A percentile compares a stretch with the other conserved stretches of the same genome.
phyloP scores from a whole-genome alignment of 2,888 invertebrate genomes.

The Drosophila buzzatii region DNA sequence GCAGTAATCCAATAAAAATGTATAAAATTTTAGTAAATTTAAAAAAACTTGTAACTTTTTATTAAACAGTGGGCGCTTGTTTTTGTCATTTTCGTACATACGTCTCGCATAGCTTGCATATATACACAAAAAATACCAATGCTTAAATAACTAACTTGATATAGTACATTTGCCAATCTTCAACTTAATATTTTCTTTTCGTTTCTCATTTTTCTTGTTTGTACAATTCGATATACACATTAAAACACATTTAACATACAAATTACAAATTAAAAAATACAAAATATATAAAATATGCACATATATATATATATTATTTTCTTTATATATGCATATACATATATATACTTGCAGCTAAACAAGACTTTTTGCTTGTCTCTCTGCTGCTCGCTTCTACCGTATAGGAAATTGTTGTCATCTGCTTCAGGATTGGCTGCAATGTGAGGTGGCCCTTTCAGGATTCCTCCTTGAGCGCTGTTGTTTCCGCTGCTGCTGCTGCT shows the following conservation, averaged over 20 bases:
- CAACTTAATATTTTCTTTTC: conserved; percentile 9
- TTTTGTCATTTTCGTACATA: conserved; percentile 30
- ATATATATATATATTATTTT: conserved; percentile 62
- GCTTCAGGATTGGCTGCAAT: conserved; percentile 9
- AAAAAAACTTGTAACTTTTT: conserved; percentile 77
- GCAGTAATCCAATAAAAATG: background rate
- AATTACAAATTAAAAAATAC: conserved; percentile 49
- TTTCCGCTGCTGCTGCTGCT: conserved; percentile 14
- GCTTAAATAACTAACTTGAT: conserved; percentile 63
- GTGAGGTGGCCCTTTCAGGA: conserved; percentile 27
- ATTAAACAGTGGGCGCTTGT: conserved; percentile 71
- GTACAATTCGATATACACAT: conserved; percentile 67
- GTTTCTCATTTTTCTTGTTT: conserved; percentile 61
- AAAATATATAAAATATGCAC: conserved; percentile 9
- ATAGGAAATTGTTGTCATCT: conserved; percentile 45
- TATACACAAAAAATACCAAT: conserved; percentile 72
- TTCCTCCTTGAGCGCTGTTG: conserved; percentile 49
- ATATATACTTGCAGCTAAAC: conserved; percentile 50
- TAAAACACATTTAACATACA: conserved; percentile 65
- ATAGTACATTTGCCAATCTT: conserved; percentile 61
- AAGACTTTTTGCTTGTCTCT: conserved; percentile 17
- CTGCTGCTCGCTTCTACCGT: conserved; percentile 43
- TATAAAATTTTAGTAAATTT: conserved; percentile 50
- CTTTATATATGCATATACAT: conserved; percentile 36
- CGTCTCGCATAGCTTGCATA: conserved; percentile 43